Conservation (phyloP, 2,888 invertebrate genomes). For the Athalia circularis region DNA sequence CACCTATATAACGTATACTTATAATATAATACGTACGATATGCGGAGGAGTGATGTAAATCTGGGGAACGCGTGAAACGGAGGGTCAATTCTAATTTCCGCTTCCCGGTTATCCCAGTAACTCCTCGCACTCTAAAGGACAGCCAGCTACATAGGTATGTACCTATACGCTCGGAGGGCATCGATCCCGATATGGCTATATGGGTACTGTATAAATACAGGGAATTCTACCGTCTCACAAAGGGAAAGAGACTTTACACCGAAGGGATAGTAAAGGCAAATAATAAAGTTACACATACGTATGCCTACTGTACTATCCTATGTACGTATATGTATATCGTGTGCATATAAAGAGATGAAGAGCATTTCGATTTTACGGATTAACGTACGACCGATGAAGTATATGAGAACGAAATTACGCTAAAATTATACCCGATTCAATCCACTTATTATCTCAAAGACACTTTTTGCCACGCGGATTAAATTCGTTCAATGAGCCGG, state of each 20-base stretch:
- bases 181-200: slow-evolving; percentile 25
- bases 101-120: slow-evolving; percentile 15
- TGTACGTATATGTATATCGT: too few relatives aligned
- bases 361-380: too few relatives aligned
- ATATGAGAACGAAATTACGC: too few relatives aligned
- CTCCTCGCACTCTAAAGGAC: not conserved
- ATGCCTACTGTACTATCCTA: too few relatives aligned
- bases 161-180: slow-evolving; percentile 12
- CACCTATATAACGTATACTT: not conserved
- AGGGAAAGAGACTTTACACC: slow-evolving; percentile 28
- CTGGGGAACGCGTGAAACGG: not conserved
- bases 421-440: too few relatives aligned
- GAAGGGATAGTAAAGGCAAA: slow-evolving; percentile 10
- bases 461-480: too few relatives aligned
- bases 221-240: slow-evolving; percentile 2
- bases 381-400: too few relatives aligned
- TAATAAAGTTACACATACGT: too few relatives aligned
- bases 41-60: not conserved
- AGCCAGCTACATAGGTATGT: not conserved
- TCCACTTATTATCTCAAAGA: too few relatives aligned
- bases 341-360: too few relatives aligned
- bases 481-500: too few relatives aligned
- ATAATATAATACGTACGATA: not conserved
- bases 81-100: slow-evolving; percentile 38
- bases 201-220: slow-evolving; percentile 29